Evolutionary conservation across 2,888 invertebrate species (phyloP), one percentile per base, ranked within the genome.

Genomic region (Watsonalla binaria): DNA sequence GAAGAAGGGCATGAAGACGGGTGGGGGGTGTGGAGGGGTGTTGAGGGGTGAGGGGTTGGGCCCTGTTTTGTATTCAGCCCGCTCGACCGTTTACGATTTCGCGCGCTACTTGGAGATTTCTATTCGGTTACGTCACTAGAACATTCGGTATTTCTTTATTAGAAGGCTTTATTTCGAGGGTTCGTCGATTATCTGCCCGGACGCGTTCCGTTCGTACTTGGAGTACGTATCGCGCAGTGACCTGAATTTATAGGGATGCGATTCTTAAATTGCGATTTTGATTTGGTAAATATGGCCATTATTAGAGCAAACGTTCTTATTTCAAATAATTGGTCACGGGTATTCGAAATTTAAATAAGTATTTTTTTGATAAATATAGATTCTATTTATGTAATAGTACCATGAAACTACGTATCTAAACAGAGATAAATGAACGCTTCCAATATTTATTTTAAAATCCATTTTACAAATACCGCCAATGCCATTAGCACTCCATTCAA

Each of bases 101-200:
- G 83, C 86, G 84, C 83, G 84, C 84, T 84, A 81, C 87, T 87
- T 86, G 72, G 84, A 86, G 86, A 88, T 88, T 82, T 85, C 80
- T 82, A 81, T 78, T 77, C 78, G 76, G 76, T 75, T 74, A 72
- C 77, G 82, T 79, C 76, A 73, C 72, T 68, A 53, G 75, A 79
- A 77, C 74, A 82, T 80, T 80, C 67, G 85, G 85, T 79, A 86
- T 86, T 86, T 85, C 84, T 86, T 86, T 86, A 86, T 86, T 84
- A 82, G 77, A 78, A 60, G 62, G 63, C 67, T 72, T 67, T 68
- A 70, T 71, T 74, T 66, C 51, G 55, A 63, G 61, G 60, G 62
- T 11, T 42, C 9, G 11, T 42, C 11, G 11, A 42, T 42, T 42
- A 42, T 42, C 11, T 42, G 42, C 42, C 11, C 9, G 11, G 42